Conservation (phyloP, 1,140 invertebrate genomes). For the Thaumetopoea pityocampa region DNA sequence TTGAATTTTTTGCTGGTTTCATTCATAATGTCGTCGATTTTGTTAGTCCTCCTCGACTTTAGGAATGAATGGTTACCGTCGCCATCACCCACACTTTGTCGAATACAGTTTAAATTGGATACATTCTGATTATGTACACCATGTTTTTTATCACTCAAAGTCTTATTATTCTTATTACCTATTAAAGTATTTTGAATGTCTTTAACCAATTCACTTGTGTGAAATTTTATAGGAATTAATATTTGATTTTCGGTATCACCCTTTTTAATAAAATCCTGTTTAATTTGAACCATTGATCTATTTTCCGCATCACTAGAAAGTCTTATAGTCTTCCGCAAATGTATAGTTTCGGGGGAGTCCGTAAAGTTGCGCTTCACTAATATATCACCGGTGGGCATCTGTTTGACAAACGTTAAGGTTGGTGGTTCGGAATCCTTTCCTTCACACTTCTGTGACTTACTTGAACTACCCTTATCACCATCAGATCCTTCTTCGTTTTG, state of each 20-base stretch:
- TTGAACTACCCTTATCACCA: constrained; percentile 55
- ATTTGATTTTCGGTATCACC: constrained; percentile 64
- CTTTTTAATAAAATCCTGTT: constrained; percentile 55
- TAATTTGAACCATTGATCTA: constrained; percentile 62
- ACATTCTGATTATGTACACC: constrained; percentile 70
- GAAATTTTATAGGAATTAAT: constrained; percentile 56
- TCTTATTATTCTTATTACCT: constrained; percentile 65
- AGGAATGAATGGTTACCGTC: constrained; percentile 55
- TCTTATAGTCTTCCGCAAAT: constrained; percentile 58
- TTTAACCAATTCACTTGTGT: constrained; percentile 59
- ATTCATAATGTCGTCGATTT: constrained; percentile 57
- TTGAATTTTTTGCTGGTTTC: constrained; percentile 68
- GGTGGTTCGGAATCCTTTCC: constrained; percentile 44
- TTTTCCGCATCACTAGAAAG: constrained; percentile 63
- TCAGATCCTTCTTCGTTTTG: constrained; percentile 55
- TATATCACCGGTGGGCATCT: constrained; percentile 61
- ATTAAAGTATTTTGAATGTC: constrained; percentile 69
- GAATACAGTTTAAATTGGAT: constrained; percentile 62
- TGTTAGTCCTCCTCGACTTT: constrained; percentile 57
- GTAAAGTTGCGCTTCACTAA: constrained; percentile 55
- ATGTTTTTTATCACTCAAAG: constrained; percentile 67
- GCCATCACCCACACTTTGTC: constrained; percentile 59
- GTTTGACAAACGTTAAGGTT: constrained; percentile 58
- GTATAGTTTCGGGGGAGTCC: constrained; percentile 57
- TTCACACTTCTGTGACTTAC: constrained; percentile 47